A percentile compares a stretch with the other conserved stretches of the same genome.
These are phyloP conservation scores for Tribolium castaneum DNA, from an alignment of 1,140 invertebrate species.

Conservation along the genomic window DNA sequence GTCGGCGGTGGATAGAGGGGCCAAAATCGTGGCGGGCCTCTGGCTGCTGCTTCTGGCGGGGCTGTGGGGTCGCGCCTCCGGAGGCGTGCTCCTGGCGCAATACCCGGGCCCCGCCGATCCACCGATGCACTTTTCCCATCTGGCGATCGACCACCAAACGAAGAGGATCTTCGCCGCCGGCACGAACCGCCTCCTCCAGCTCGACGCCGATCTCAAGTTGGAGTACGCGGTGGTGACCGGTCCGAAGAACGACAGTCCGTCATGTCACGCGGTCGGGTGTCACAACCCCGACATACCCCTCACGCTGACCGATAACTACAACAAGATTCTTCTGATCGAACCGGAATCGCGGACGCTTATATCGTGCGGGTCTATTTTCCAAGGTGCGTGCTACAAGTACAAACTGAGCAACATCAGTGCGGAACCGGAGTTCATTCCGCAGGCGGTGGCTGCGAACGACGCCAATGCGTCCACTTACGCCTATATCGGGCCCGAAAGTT, in stretches of 20 bases:
- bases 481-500: slow-evolving; percentile 92
- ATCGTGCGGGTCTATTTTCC: slow-evolving; percentile 86
- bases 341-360: slow-evolving; percentile 83
- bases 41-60: slow-evolving; percentile 59
- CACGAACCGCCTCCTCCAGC: slow-evolving; percentile 85
- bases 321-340: slow-evolving; percentile 93
- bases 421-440: slow-evolving; percentile 78
- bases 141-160: slow-evolving; percentile 71
- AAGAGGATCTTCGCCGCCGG: slow-evolving; percentile 79
- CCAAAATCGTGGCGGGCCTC: slow-evolving; percentile 56
- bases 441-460: slow-evolving; percentile 91
- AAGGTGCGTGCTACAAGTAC: slow-evolving; percentile 90
- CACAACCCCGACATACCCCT: slow-evolving; percentile 73
- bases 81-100: slow-evolving; percentile 59
- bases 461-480: slow-evolving; percentile 91
- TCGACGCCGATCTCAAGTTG: slow-evolving; percentile 78
- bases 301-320: slow-evolving; percentile 83
- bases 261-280: slow-evolving; percentile 89
- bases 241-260: slow-evolving; percentile 85
- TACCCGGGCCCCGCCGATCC: slow-evolving; percentile 64
- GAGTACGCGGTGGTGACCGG: slow-evolving; percentile 76
- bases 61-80: slow-evolving; percentile 52
- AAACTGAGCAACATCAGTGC: slow-evolving; percentile 84
- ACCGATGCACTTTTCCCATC: slow-evolving; percentile 68
- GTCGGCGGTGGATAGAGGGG: slow-evolving; percentile 47